A percentile compares a stretch with the other conserved stretches of the same genome.
Evolutionary conservation across 2,888 invertebrate genomes (phyloP).

Genomic region (Agrotis puta): DNA sequence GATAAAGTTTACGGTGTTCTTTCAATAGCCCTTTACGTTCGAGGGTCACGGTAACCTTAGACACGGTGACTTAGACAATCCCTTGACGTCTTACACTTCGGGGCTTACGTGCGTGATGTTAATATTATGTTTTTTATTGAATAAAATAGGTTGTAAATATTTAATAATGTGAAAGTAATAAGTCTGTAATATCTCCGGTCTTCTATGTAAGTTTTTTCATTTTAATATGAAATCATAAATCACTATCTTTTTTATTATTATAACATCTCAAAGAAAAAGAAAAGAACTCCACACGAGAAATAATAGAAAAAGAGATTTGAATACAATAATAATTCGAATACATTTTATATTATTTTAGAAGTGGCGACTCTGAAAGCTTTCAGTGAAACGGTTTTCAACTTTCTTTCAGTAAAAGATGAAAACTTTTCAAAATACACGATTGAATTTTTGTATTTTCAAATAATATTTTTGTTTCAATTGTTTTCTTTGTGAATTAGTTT

Average conservation of each 20-base stretch:
- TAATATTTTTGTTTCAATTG: constrained; percentile 29
- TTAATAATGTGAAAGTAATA: constrained; percentile 1
- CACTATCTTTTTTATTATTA: background rate
- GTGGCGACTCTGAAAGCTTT: constrained; percentile 56
- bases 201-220: background rate
- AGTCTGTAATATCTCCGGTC: constrained; percentile 3
- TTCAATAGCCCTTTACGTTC: no score
- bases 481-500: constrained; percentile 15
- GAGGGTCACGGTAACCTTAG: no score
- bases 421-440: constrained; percentile 44
- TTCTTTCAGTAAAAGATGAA: constrained; percentile 39
- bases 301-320: constrained; percentile 31
- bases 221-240: constrained; percentile 17
- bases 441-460: constrained; percentile 41
- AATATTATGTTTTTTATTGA: background rate
- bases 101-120: background rate
- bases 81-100: background rate
- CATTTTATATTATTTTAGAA: constrained; percentile 43
- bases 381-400: constrained; percentile 39
- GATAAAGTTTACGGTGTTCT: no score
- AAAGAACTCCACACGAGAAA: background rate
- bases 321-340: constrained; percentile 47
- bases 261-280: constrained; percentile 21
- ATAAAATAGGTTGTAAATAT: background rate
- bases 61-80: no score